Percentiles rank a stretch among this genome's conserved stretches.
phyloP scores from a whole-genome alignment of 2,113 vertebrate genomes.

The Glareola pratincola region DNA sequence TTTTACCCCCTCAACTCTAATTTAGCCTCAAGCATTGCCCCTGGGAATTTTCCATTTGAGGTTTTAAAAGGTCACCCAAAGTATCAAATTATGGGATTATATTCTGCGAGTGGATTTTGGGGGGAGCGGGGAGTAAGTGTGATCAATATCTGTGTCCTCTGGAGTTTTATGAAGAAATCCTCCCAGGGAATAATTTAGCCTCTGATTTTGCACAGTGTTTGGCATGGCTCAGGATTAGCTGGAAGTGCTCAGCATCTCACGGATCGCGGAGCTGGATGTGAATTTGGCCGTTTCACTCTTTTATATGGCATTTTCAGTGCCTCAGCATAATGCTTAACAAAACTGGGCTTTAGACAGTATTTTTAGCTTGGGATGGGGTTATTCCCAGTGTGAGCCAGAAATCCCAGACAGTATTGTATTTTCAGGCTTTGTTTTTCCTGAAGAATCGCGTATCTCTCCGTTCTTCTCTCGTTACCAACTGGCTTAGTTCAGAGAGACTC shows the following conservation, averaged over 20 bases:
- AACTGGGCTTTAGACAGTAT: neutral
- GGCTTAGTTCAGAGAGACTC: neutral
- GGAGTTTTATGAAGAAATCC: neutral
- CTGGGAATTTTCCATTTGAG: neutral
- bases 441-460: rapidly evolving
- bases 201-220: neutral
- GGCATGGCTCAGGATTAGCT: neutral
- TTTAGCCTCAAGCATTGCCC: neutral
- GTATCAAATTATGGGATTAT: neutral
- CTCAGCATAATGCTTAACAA: neutral
- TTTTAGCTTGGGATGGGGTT: neutral
- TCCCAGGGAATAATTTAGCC: neutral
- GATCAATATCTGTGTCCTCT: neutral
- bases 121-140: rapidly evolving
- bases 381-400: neutral
- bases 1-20: neutral
- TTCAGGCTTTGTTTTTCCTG: neutral
- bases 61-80: neutral
- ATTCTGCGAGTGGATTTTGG: rapidly evolving
- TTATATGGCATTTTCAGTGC: neutral
- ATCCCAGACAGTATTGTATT: neutral
- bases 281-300: neutral
- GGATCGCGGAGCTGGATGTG: rapidly evolving
- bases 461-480: neutral
- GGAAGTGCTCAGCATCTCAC: neutral